Evolutionary conservation across 2,113 vertebrate genomes (phyloP), one percentile per base, ranked within the genome.

Genomic region (Takifugu bimaculatus): DNA sequence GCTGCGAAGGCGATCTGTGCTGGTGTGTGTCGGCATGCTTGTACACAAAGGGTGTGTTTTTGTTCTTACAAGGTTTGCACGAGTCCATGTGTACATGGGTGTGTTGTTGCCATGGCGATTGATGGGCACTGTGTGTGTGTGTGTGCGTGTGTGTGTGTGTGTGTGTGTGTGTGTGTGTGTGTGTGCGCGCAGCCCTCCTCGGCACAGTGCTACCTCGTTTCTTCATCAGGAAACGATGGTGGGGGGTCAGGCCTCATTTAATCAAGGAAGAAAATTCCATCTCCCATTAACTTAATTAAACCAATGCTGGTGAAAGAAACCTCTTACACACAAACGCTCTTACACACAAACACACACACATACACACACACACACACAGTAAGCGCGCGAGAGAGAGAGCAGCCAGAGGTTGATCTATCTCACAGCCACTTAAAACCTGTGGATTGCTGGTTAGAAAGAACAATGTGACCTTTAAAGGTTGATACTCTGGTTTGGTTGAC

Each of bases 221-320:
- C 68, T 75, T 79, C 73, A 75, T 82, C 71, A 75, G 62, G 66
- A 77, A 58, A 72, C 77, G 50, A 68, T 64, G 65, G 65, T 63
- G 64, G 70, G 72, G 70, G 81, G 74, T 85, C 69, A 80, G 75
- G 80, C 79, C 75, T 85, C 81, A 81, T 84, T 90, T 87, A 87
- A 88, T 88, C 81, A 89, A 79, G 79, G 61, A 73, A 75, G 28
- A 86, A 85, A 86, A 85, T 79, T 84, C 67, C 60, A 73, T 87
- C 77, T 87, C 72, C 85, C 84, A 88, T 90, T 89, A 87, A 82
- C 75, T 77, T 88, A 89, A 90, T 90, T 87, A 81, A 78, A 79
- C 76, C 65, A 72, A 65, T 26, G 27, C 53, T 3, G 50, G 59
- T 69, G 72, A 72, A 74, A 57, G 53, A 68, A 74, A 63, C 42